phyloP scores from a whole-genome alignment of 2,113 vertebrate genomes.

The Trematocara marginatum region DNA sequence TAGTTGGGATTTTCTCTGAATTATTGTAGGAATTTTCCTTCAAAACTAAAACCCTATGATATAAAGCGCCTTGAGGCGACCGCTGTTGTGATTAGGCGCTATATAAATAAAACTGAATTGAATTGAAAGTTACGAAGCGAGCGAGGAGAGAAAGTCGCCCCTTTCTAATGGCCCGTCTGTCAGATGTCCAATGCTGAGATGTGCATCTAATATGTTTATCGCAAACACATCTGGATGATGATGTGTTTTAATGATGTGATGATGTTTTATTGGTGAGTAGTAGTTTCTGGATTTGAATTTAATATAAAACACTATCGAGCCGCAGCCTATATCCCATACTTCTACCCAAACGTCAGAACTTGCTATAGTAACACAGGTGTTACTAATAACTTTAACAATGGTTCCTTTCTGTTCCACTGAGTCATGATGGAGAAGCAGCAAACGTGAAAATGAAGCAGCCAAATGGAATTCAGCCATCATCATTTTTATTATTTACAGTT shows the following conservation, averaged over 20 bases:
- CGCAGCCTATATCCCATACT: background rate
- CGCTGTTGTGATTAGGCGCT: background rate
- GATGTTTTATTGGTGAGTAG: background rate
- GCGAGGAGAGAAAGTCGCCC: background rate
- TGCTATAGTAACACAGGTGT: background rate
- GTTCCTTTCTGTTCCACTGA: background rate
- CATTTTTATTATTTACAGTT: background rate
- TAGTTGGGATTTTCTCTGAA: background rate
- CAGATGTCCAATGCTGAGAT: background rate
- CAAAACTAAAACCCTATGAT: background rate
- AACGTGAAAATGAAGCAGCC: background rate
- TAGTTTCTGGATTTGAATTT: background rate
- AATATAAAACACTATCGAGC: background rate
- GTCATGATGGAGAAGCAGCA: background rate
- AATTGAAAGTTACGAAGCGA: accelerated
- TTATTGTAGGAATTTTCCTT: background rate
- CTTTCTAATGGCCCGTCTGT: background rate
- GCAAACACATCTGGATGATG: background rate
- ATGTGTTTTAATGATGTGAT: background rate
- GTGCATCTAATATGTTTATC: background rate
- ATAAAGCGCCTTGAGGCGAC: background rate
- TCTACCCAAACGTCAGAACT: background rate
- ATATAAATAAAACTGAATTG: background rate
- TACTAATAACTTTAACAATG: background rate
- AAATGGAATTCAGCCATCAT: background rate